Percentiles rank a stretch among this genome's conserved stretches.
phyloP scores from a whole-genome alignment of 2,113 vertebrate genomes.

The Entelurus aequoreus region DNA sequence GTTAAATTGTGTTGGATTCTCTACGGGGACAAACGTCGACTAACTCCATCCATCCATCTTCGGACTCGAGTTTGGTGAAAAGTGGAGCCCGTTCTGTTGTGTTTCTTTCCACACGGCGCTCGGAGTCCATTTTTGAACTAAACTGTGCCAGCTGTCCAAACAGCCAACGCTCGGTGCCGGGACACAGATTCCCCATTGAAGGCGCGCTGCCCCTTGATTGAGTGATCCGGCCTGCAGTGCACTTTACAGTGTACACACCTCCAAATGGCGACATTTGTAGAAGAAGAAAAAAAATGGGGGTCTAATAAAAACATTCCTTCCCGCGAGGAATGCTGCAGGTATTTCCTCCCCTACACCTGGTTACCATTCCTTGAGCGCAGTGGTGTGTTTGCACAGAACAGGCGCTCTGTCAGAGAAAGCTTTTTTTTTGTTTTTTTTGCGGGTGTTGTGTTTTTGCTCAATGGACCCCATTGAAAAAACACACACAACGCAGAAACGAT shows the following conservation, averaged over 20 bases:
- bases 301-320: slow-evolving; percentile 70
- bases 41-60: neutral
- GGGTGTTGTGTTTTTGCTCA: slow-evolving; percentile 38
- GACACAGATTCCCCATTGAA: slow-evolving; percentile 78
- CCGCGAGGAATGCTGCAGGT: slow-evolving; percentile 62
- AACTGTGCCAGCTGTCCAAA: slow-evolving; percentile 85
- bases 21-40: neutral
- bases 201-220: slow-evolving; percentile 63
- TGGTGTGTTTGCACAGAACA: slow-evolving; percentile 54
- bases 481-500: too few species aligned
- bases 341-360: slow-evolving; percentile 71
- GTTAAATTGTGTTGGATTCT: too few species aligned
- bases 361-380: slow-evolving; percentile 61
- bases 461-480: slow-evolving; percentile 31
- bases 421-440: slow-evolving; percentile 31
- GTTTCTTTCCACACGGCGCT: slow-evolving; percentile 65
- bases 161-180: slow-evolving; percentile 50
- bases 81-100: slow-evolving; percentile 34
- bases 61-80: slow-evolving; percentile 24
- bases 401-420: slow-evolving; percentile 28
- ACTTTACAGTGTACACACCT: slow-evolving; percentile 70
- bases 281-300: slow-evolving; percentile 21
- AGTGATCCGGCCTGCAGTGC: slow-evolving; percentile 68
- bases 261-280: slow-evolving; percentile 68
- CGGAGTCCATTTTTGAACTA: slow-evolving; percentile 60